A percentile compares a stretch with the other conserved stretches of the same genome.
Conservation (phyloP, 2,113 vertebrate genomes). For the Indicator maculatus region DNA sequence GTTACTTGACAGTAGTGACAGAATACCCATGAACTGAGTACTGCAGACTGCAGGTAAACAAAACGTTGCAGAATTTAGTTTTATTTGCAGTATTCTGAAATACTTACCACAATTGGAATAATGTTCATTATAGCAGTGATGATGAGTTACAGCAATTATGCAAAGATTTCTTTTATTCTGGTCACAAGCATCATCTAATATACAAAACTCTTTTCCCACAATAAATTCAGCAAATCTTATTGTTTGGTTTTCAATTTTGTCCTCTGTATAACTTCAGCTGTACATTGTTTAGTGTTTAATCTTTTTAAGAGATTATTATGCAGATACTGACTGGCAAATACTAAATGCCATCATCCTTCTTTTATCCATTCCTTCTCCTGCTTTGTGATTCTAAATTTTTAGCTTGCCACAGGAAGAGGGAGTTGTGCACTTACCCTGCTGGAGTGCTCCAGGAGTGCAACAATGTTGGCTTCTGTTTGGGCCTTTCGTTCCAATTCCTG, state of each 20-base stretch:
- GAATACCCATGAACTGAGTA: background rate
- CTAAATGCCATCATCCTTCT: background rate
- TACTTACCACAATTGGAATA: background rate
- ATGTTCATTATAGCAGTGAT: background rate
- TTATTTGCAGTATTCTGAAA: background rate
- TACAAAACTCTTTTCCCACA: background rate
- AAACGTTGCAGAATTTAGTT: background rate
- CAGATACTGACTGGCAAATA: background rate
- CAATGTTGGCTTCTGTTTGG: conserved; percentile 83
- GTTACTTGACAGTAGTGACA: background rate
- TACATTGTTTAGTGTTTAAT: background rate
- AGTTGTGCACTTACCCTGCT: conserved; percentile 81
- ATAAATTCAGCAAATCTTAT: background rate
- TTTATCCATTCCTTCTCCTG: background rate
- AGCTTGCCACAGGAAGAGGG: background rate
- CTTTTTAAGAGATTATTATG: background rate
- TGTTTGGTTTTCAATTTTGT: too few relatives aligned
- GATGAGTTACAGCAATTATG: background rate
- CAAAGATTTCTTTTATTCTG: background rate
- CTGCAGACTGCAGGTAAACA: background rate
- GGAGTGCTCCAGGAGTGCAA: conserved; percentile 86
- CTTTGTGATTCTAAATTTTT: background rate
- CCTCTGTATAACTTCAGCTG: background rate
- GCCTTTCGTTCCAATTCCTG: conserved; percentile 81
- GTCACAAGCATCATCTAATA: background rate